Evolutionary conservation across 2,113 vertebrate species (phyloP).

Genomic region (Philantomba maxwellii): DNA sequence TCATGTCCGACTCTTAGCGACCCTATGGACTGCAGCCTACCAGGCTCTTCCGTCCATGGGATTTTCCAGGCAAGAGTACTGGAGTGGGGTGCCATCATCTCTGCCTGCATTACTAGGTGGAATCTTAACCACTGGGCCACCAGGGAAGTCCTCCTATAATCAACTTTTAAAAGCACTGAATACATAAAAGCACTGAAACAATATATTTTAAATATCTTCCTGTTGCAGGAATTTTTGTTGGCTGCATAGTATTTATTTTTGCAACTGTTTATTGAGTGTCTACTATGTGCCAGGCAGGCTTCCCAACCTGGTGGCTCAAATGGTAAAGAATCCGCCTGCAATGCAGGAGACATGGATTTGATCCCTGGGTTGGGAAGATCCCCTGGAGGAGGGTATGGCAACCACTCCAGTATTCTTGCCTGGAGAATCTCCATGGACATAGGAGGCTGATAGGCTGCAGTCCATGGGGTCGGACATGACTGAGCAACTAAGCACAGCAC

Average conservation of each 20-base stretch:
- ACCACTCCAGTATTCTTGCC: background rate
- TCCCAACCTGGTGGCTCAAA: background rate
- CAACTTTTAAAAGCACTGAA: background rate
- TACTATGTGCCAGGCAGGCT: background rate
- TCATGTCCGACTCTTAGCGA: accelerated
- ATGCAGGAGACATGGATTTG: background rate
- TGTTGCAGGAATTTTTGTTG: background rate
- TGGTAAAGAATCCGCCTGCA: background rate
- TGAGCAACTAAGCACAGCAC: background rate
- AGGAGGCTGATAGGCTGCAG: background rate
- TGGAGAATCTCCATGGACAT: background rate
- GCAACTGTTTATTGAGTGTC: background rate
- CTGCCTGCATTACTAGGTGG: background rate
- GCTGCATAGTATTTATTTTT: background rate
- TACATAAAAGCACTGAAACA: background rate
- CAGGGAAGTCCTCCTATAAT: background rate
- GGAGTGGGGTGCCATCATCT: no score
- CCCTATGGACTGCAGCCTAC: no score
- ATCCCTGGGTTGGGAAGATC: background rate
- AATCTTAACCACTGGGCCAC: background rate
- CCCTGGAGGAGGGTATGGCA: background rate
- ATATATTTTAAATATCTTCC: background rate
- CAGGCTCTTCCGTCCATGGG: no score
- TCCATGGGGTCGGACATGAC: background rate
- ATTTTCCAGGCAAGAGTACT: no score